phyloP scores from a whole-genome alignment of 2,113 vertebrate genomes.

The Amblyornis subalaris region DNA sequence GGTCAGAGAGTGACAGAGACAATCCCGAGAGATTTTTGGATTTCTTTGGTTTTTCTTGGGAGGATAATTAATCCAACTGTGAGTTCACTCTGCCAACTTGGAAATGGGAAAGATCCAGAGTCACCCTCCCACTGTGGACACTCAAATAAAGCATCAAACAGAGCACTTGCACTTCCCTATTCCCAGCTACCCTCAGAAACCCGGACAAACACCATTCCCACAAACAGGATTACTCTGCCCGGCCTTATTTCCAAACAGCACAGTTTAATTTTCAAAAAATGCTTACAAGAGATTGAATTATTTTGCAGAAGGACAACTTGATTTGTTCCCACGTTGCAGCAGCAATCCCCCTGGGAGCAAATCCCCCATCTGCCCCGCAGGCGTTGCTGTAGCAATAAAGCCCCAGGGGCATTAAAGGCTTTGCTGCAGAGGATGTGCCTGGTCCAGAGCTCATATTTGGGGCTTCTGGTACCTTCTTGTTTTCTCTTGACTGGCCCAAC shows the following conservation, averaged over 20 bases:
- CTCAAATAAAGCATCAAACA: background rate
- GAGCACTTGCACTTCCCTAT: accelerated
- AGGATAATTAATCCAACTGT: background rate
- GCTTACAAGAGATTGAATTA: background rate
- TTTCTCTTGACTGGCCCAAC: background rate
- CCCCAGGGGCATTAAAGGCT: slow-evolving; percentile 2
- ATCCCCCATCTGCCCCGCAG: background rate
- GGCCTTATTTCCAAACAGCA: background rate
- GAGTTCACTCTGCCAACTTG: background rate
- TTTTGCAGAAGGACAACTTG: background rate
- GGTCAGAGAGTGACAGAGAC: background rate
- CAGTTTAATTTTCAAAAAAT: background rate
- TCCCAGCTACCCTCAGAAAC: background rate
- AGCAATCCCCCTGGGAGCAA: background rate
- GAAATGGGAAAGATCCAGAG: background rate
- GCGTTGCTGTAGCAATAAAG: slow-evolving; percentile 14
- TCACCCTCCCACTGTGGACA: accelerated
- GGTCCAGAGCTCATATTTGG: background rate
- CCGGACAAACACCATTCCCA: accelerated
- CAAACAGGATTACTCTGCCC: background rate
- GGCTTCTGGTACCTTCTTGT: background rate
- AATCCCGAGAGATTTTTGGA: background rate
- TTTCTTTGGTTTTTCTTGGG: background rate
- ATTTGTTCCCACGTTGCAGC: background rate
- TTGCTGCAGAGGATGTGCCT: background rate